Evolutionary conservation across 53 echinoderm and acorn worm genomes (phyloP).

Genomic region (Luidia sarsii): DNA sequence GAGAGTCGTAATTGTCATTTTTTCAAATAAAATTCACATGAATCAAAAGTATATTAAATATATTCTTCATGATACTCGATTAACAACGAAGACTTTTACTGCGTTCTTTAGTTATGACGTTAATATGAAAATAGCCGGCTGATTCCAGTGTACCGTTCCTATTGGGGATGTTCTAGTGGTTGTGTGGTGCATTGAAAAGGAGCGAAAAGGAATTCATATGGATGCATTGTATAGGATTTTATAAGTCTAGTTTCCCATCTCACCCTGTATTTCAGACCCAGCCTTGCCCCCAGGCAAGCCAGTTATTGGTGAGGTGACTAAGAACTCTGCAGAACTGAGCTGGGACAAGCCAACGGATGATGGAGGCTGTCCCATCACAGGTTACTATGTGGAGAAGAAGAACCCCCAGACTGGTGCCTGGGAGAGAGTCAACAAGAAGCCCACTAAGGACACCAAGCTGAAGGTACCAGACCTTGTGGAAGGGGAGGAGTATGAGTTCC

Average conservation of each 20-base stretch:
- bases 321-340: conserved; percentile 66
- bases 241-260: not conserved
- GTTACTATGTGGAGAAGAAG: conserved; percentile 92
- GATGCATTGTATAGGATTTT: not conserved
- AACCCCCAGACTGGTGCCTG: conserved; percentile 87
- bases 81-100: too few species aligned
- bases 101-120: too few species aligned
- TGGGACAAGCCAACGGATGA: conserved; percentile 87
- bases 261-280: conserved; percentile 58
- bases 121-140: too few species aligned
- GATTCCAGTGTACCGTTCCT: too few species aligned
- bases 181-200: too few species aligned
- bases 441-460: conserved; percentile 84
- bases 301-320: conserved; percentile 81
- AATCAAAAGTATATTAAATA: too few species aligned
- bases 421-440: conserved; percentile 87
- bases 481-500: conserved; percentile 83
- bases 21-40: too few species aligned
- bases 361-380: conserved; percentile 86
- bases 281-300: conserved; percentile 77
- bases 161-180: too few species aligned
- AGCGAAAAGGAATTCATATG: too few species aligned
- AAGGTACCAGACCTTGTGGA: conserved; percentile 66
- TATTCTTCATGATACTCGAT: too few species aligned
- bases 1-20: too few species aligned